Conservation (phyloP, 2,113 vertebrate species). For the Procavia capensis region DNA sequence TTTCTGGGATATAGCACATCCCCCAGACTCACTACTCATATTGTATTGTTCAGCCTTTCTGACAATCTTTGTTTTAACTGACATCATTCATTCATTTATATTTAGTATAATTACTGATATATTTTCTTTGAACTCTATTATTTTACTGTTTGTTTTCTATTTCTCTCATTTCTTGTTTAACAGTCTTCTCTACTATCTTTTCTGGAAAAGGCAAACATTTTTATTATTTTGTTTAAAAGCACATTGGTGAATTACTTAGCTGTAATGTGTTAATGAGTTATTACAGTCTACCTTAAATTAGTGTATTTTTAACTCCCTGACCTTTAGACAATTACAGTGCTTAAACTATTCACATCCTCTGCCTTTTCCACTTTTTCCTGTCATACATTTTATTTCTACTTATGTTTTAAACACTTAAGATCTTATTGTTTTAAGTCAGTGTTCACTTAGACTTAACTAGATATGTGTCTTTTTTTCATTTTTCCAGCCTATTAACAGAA, state of each 20-base stretch:
- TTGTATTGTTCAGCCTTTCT: neutral
- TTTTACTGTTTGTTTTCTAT: neutral
- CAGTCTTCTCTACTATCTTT: neutral
- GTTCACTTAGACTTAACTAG: neutral
- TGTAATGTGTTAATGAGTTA: neutral
- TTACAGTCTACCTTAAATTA: neutral
- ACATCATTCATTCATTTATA: neutral
- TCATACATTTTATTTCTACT: neutral
- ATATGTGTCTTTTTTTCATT: neutral
- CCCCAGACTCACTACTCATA: neutral
- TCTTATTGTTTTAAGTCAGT: neutral
- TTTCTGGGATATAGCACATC: neutral
- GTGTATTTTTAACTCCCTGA: neutral
- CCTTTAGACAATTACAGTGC: neutral
- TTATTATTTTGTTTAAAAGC: neutral
- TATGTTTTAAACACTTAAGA: neutral
- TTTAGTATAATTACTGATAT: slow-evolving; percentile 1
- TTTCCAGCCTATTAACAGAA: neutral
- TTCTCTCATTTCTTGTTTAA: neutral
- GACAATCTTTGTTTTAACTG: neutral
- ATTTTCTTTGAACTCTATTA: neutral
- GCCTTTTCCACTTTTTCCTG: neutral
- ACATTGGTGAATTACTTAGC: neutral
- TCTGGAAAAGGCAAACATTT: neutral
- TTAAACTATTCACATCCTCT: neutral